Conservation (phyloP, 2,113 vertebrate species). For the Pollimyrus isidori region DNA sequence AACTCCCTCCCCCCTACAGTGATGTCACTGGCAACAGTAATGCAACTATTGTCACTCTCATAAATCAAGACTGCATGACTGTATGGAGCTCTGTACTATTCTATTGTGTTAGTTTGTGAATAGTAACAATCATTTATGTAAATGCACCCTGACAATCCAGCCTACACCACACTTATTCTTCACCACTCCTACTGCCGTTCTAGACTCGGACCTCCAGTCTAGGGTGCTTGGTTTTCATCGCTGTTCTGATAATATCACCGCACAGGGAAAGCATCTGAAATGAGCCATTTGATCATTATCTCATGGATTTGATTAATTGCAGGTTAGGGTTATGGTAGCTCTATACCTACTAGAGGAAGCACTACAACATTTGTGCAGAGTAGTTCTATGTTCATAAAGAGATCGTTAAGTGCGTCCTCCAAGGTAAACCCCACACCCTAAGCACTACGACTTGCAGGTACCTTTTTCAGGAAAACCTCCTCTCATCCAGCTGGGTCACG, state of each 20-base stretch:
- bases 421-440: slow-evolving; percentile 62
- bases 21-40: slow-evolving; percentile 85
- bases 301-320: neutral
- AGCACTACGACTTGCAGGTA: neutral
- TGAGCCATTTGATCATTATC: neutral
- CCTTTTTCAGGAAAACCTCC: neutral
- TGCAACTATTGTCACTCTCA: slow-evolving; percentile 47
- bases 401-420: slow-evolving; percentile 80
- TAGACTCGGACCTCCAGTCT: neutral
- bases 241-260: neutral
- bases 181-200: neutral
- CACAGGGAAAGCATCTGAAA: neutral
- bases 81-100: neutral
- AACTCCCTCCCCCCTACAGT: slow-evolving; percentile 28
- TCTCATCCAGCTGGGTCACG: neutral
- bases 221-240: neutral
- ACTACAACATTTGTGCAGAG: slow-evolving; percentile 84
- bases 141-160: neutral
- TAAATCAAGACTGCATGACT: neutral
- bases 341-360: slow-evolving; percentile 84
- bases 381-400: slow-evolving; percentile 80
- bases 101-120: neutral
- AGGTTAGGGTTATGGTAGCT: slow-evolving; percentile 58
- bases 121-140: neutral
- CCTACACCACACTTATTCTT: neutral